phyloP scores from a whole-genome alignment of 2,113 vertebrate species.

The Entosphenus tridentatus region DNA sequence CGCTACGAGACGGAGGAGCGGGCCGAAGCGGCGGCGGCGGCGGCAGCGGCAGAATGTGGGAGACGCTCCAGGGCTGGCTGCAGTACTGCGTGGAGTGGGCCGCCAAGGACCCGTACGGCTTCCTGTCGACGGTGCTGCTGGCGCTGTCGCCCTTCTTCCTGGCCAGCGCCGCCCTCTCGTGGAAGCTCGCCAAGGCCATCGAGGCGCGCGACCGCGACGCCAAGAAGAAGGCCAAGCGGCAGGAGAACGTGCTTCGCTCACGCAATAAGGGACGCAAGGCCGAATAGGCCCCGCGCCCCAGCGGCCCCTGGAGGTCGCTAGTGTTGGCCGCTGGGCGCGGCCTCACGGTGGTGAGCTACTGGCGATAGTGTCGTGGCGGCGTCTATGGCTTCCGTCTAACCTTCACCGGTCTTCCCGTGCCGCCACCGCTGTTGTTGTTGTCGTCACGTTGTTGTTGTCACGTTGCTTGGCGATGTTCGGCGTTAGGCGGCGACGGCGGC shows the following conservation, averaged over 20 bases:
- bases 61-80: slow-evolving; percentile 3
- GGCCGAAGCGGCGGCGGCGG: too few relatives aligned
- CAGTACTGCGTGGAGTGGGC: slow-evolving; percentile 5
- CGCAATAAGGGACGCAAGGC: slow-evolving; percentile 3
- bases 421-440: too few relatives aligned
- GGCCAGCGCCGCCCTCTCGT: neutral
- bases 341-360: too few relatives aligned
- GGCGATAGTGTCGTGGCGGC: too few relatives aligned
- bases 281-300: neutral
- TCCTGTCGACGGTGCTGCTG: slow-evolving; percentile 2
- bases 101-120: slow-evolving; percentile 1
- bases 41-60: neutral
- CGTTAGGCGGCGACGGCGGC: too few relatives aligned
- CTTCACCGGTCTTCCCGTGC: too few relatives aligned
- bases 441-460: too few relatives aligned
- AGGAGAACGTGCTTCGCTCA: neutral
- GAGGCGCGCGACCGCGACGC: slow-evolving; percentile 1
- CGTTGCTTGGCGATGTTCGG: too few relatives aligned
- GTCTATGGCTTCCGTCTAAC: too few relatives aligned
- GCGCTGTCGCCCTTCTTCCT: slow-evolving; percentile 4
- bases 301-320: too few relatives aligned
- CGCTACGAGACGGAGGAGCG: too few relatives aligned
- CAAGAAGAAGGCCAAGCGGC: neutral
- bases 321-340: too few relatives aligned
- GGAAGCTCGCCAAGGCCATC: neutral